phyloP scores from a whole-genome alignment of 2,888 invertebrate species.

The Xestobium rufovillosum region DNA sequence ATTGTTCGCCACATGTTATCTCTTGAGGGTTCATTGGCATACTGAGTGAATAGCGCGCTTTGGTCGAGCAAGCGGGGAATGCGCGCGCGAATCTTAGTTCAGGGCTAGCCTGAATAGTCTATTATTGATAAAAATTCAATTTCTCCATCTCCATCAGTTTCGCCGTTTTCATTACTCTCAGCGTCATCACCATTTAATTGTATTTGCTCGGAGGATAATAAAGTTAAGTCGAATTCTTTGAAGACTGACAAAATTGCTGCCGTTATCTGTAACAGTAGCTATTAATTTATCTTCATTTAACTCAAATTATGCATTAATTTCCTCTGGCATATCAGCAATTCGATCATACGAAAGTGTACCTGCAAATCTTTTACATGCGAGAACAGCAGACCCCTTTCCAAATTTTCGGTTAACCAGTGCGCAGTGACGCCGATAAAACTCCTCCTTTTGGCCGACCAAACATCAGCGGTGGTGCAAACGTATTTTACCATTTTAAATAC shows the following conservation, averaged over 20 bases:
- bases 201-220: no score
- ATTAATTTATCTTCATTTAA: slow-evolving; percentile 10
- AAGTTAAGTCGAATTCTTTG: no score
- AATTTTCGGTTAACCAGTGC: slow-evolving; percentile 12
- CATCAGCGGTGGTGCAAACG: slow-evolving; percentile 13
- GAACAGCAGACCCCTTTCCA: slow-evolving; percentile 7
- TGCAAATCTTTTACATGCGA: slow-evolving; percentile 10
- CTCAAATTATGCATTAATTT: slow-evolving; percentile 6
- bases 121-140: no score
- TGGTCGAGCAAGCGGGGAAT: no score
- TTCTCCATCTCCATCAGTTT: no score
- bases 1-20: no score
- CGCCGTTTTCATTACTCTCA: no score
- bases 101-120: no score
- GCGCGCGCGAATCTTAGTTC: no score
- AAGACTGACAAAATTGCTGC: slow-evolving; percentile 7
- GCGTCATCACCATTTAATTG: no score
- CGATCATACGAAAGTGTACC: slow-evolving; percentile 8
- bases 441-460: slow-evolving; percentile 11
- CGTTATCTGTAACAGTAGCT: slow-evolving; percentile 10
- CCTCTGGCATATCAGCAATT: slow-evolving; percentile 11
- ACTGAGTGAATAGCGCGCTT: no score
- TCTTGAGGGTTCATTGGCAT: no score
- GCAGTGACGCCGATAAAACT: slow-evolving; percentile 9
- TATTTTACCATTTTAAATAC: slow-evolving; percentile 3